Percentiles rank a stretch among this genome's conserved stretches.
These are phyloP conservation scores for Drosophila santomea DNA, from an alignment of 1,140 invertebrate species.

Conservation along the genomic window DNA sequence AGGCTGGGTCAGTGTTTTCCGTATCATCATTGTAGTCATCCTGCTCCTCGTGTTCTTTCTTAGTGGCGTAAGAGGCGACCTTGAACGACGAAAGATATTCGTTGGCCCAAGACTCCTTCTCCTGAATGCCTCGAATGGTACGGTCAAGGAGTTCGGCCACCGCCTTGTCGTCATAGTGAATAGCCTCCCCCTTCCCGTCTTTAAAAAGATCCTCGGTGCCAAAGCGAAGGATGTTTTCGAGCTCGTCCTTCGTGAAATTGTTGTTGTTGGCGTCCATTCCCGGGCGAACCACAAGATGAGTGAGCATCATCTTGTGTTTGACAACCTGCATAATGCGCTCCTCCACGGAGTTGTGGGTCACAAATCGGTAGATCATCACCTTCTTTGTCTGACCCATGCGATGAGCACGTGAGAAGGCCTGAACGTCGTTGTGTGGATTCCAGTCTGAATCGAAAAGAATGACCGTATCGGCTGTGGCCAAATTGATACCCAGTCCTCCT, in stretches of 20 bases:
- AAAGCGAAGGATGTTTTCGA: neutral
- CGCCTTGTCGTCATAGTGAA: slow-evolving; percentile 3
- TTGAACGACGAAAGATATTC: slow-evolving; percentile 4
- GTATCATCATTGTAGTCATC: neutral
- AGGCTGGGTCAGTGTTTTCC: neutral
- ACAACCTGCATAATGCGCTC: slow-evolving; percentile 1
- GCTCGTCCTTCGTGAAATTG: neutral
- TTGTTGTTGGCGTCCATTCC: neutral
- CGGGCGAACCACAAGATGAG: slow-evolving; percentile 1
- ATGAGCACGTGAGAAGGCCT: slow-evolving; percentile 1
- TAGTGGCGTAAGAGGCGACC: neutral
- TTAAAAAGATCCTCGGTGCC: slow-evolving; percentile 6
- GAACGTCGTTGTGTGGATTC: slow-evolving; percentile 8
- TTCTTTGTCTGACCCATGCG: slow-evolving; percentile 1
- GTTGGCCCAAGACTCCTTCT: slow-evolving; percentile 6
- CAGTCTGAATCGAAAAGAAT: slow-evolving; percentile 5
- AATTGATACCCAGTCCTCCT: slow-evolving; percentile 1
- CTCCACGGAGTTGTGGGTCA: slow-evolving; percentile 1
- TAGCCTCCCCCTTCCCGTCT: neutral
- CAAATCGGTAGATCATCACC: slow-evolving; percentile 3
- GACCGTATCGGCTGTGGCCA: slow-evolving; percentile 4
- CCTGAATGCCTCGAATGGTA: neutral
- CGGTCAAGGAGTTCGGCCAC: neutral
- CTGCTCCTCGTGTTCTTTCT: neutral
- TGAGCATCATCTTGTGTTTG: slow-evolving; percentile 10